Evolutionary conservation across 2,113 vertebrate genomes (phyloP), one percentile per base, ranked within the genome.

Genomic region (Apodemus speciosus): DNA sequence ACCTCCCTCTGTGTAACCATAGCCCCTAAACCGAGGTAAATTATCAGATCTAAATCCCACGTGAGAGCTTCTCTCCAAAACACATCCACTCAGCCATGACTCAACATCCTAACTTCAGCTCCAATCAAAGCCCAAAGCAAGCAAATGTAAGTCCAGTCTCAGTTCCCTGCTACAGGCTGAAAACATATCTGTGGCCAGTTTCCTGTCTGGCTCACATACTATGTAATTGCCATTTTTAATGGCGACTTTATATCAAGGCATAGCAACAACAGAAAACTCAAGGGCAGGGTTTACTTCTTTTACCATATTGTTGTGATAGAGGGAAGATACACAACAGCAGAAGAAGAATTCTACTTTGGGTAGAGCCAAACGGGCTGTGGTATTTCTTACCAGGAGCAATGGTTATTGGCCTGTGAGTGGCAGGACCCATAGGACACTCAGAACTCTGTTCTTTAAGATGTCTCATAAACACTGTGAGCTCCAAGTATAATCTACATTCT

Each of bases 311-410:
- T 49, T 4, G 11, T 20, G 30, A 68, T 85, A 71, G 46, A 38
- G 64, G 40, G 40, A n/a, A 35, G 35, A 6, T 35, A 14, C 14
- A 9, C 51, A 73, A 84, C 77, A 49, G 91, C 68, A 56, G 46
- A 25, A 62, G 66, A 62, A n/a, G n/a, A 88, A 84, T 60, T 30
- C 51, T 25, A 32, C 20, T 93, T 90, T 76, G 66, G 18, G 13
- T 92, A 88, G 95, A 86, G 87, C 73, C 92, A 92, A 69, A 77
- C 27, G 16, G 49, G 11, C 64, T 16, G 10, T 81, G 72, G 60
- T 89, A 68, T 92, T 87, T 92, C 90, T 88, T 80, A 49, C 90
- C 92, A 69, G 76, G 73, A 85, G 79, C 71, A 2, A 38, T 53
- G 53, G 73, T 13, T 81, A 49, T 16, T 35, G 9, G 3, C 7